A percentile compares a stretch with the other conserved stretches of the same genome.
These are phyloP conservation scores for Trichoplusia ni DNA, from an alignment of 1,140 invertebrate genomes.

Conservation along the genomic window DNA sequence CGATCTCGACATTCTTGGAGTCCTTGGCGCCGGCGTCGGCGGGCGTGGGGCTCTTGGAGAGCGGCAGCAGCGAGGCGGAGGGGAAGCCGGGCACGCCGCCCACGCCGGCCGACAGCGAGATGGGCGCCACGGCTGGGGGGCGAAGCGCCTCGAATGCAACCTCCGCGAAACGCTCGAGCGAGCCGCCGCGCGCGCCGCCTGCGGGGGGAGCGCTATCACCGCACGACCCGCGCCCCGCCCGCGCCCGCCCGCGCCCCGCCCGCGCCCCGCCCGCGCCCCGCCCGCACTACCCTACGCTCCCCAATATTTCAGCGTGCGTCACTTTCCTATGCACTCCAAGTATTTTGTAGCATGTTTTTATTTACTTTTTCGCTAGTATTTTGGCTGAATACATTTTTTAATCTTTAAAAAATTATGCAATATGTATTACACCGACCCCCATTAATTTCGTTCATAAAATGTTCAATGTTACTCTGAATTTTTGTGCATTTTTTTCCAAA, in stretches of 20 bases:
- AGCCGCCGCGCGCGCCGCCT: constrained; percentile 84
- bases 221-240: constrained; percentile 75
- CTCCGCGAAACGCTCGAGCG: constrained; percentile 87
- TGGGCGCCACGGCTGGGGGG: constrained; percentile 85
- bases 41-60: constrained; percentile 93
- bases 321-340: not conserved
- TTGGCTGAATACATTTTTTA: too few relatives aligned
- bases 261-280: constrained; percentile 34
- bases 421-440: too few relatives aligned
- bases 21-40: constrained; percentile 88
- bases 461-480: too few relatives aligned
- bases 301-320: not conserved
- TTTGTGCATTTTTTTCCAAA: too few relatives aligned
- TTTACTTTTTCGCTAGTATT: too few relatives aligned
- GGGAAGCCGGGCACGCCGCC: constrained; percentile 87
- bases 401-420: too few relatives aligned
- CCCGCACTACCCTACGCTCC: not conserved
- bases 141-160: constrained; percentile 87
- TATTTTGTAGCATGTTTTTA: too few relatives aligned
- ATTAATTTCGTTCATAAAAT: too few relatives aligned
- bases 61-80: constrained; percentile 88
- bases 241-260: constrained; percentile 41
- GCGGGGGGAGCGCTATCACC: too few relatives aligned
- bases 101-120: constrained; percentile 88
- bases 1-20: constrained; percentile 95